These are phyloP conservation scores for Auanema freiburgensis DNA, from an alignment of 2,888 invertebrate species.

Conservation along the genomic window DNA sequence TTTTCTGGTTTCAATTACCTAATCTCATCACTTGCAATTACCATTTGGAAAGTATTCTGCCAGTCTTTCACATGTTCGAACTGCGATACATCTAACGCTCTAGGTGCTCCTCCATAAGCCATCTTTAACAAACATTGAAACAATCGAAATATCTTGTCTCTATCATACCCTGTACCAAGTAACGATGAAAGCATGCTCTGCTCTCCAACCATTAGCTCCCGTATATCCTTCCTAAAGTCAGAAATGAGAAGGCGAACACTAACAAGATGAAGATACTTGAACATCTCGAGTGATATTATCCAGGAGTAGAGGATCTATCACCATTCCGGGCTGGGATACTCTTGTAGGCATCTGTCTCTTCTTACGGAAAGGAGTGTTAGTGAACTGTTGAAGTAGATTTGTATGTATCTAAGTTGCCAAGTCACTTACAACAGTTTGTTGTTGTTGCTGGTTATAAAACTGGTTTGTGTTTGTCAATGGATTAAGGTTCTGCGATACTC, in stretches of 20 bases:
- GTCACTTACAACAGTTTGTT: neutral
- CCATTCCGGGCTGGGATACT: slow-evolving; percentile 52
- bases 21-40: slow-evolving; percentile 88
- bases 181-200: slow-evolving; percentile 56
- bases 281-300: slow-evolving; percentile 56
- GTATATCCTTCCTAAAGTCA: slow-evolving; percentile 43
- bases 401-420: neutral
- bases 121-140: slow-evolving; percentile 45
- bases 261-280: slow-evolving; percentile 28
- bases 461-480: slow-evolving; percentile 13
- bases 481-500: slow-evolving; percentile 34
- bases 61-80: slow-evolving; percentile 57
- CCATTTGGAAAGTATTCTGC: slow-evolving; percentile 92
- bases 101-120: slow-evolving; percentile 56
- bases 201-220: slow-evolving; percentile 52
- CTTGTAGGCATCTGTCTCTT: slow-evolving; percentile 55
- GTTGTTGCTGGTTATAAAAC: slow-evolving; percentile 10
- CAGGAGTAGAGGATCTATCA: slow-evolving; percentile 49
- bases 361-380: slow-evolving; percentile 27
- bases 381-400: slow-evolving; percentile 11
- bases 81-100: slow-evolving; percentile 54
- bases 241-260: neutral
- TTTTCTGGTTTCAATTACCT: too few species aligned
- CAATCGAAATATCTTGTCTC: too few species aligned
- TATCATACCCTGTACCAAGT: slow-evolving; percentile 51